Conservation (phyloP, 2,888 invertebrate genomes). For the Cryptophagus acutangulus region DNA sequence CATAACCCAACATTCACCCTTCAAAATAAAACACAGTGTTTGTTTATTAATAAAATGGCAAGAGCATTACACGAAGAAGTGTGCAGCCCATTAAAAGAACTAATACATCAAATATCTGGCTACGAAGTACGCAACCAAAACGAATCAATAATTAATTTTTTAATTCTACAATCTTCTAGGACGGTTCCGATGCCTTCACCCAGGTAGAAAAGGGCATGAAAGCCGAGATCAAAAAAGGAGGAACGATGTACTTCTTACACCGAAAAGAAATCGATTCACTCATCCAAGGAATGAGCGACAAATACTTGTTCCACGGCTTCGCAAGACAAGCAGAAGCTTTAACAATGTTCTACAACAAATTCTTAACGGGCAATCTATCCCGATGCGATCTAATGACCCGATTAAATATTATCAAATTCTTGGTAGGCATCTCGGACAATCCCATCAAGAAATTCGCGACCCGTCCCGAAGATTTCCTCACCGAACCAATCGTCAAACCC, state of each 20-base stretch:
- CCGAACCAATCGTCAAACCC: conserved; percentile 37
- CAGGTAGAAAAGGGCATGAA: conserved; percentile 34
- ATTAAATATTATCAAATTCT: conserved; percentile 39
- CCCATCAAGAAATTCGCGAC: conserved; percentile 41
- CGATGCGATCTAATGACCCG: conserved; percentile 31
- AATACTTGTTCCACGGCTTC: conserved; percentile 43
- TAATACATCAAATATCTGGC: conserved; percentile 32
- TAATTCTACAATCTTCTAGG: conserved; percentile 27
- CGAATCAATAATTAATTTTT: conserved; percentile 7
- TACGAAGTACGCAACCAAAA: conserved; percentile 29
- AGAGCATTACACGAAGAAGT: conserved; percentile 29
- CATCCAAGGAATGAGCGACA: conserved; percentile 39
- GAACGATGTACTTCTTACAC: conserved; percentile 39
- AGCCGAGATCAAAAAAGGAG: conserved; percentile 32
- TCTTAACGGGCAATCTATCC: conserved; percentile 29
- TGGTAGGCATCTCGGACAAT: conserved; percentile 40
- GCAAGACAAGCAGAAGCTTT: conserved; percentile 37
- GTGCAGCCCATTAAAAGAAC: conserved; percentile 23
- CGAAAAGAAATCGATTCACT: conserved; percentile 37
- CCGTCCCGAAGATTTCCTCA: conserved; percentile 29
- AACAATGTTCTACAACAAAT: conserved; percentile 33
- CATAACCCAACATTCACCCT: no score
- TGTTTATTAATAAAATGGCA: no score
- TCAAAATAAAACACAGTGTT: no score
- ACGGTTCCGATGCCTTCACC: conserved; percentile 31